Base-by-base conservation (phyloP, 2,888 invertebrate species). In the Apoda limacodes region DNA sequence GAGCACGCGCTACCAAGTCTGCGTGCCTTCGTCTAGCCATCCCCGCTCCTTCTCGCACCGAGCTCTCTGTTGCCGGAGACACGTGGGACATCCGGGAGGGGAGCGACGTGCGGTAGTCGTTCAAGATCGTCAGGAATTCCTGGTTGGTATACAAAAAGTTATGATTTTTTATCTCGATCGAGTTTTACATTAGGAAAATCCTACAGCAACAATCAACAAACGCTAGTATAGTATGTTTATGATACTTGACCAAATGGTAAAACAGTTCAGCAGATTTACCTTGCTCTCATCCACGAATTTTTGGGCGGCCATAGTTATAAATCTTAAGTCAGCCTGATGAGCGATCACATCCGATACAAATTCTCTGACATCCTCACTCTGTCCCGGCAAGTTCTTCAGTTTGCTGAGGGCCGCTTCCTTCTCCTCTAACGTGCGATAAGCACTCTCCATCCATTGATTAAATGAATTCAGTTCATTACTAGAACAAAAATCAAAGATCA, bases 271-370 rank as follows among this genome's bases (percentile, higher is more conserved):
- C n/a, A n/a, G n/a, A n/a, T n/a, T 40, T 57, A 88, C 90, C 83
- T 95, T 95, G 63, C 95, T 93, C 71, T 97, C 96, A 52, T 97
- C 96, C 13, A 95, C 88, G 63, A 96, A 97, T 69, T 95, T 96
- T 76, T 96, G 95, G 2, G 95, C 95, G 1, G 95, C 90, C 92
- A 97, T 95, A 3, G 95, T 94, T 46, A 98, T 94, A 68, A 97
- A 98, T 34, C 97, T 82, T 15, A 97, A 76, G 70, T 98, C 98
- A 1, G 95, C 98, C 65, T 97, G 96, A 60, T 97, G 97, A 0
- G 95, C 92, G 54, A 97, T 95, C 2, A 98, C 94, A 67, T 95
- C 95, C 40, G 90, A 91, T 15, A 95, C 91, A 63, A 95, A 93
- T 52, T 93, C 94, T 19, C 92, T 85, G 4, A 92, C 90, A n/a